Percentiles rank a stretch among this genome's conserved stretches.
These are phyloP conservation scores for Chymomyza procnemis DNA, from an alignment of 2,888 invertebrate genomes.

Conservation along the genomic window DNA sequence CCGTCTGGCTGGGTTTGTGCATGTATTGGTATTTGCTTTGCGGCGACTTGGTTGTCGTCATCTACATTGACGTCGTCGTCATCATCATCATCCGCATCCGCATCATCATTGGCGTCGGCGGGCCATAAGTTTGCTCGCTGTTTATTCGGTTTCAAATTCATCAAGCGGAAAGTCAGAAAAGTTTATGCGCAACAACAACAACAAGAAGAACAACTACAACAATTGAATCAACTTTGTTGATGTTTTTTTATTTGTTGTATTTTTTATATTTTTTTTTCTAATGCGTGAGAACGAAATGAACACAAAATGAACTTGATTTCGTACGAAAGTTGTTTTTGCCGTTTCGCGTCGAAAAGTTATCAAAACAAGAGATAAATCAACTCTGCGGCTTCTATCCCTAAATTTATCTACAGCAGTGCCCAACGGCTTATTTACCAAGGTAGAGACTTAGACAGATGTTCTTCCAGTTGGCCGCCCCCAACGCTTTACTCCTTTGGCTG, in stretches of 20 bases:
- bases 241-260: slow-evolving; percentile 12
- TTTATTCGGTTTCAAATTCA: slow-evolving; percentile 69
- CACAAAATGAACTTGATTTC: slow-evolving; percentile 42
- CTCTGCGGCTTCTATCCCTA: slow-evolving; percentile 31
- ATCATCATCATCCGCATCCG: not conserved
- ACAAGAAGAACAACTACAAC: slow-evolving; percentile 6
- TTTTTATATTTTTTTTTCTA: slow-evolving; percentile 37
- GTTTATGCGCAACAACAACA: slow-evolving; percentile 30
- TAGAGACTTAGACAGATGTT: not conserved
- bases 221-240: slow-evolving; percentile 12
- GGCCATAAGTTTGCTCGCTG: slow-evolving; percentile 30
- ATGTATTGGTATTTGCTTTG: slow-evolving; percentile 29
- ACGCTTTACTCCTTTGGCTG: not conserved
- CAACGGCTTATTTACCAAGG: not conserved
- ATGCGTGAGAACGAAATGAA: slow-evolving; percentile 60
- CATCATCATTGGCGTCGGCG: not conserved
- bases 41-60: not conserved
- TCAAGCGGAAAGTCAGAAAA: slow-evolving; percentile 66
- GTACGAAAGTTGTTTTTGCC: slow-evolving; percentile 33
- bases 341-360: slow-evolving; percentile 55
- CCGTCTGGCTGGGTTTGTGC: slow-evolving; percentile 23
- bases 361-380: slow-evolving; percentile 70
- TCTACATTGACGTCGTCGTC: not conserved
- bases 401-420: not conserved
- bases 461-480: not conserved